Conservation (phyloP, 2,113 vertebrate species). For the Gyps fulvus region DNA sequence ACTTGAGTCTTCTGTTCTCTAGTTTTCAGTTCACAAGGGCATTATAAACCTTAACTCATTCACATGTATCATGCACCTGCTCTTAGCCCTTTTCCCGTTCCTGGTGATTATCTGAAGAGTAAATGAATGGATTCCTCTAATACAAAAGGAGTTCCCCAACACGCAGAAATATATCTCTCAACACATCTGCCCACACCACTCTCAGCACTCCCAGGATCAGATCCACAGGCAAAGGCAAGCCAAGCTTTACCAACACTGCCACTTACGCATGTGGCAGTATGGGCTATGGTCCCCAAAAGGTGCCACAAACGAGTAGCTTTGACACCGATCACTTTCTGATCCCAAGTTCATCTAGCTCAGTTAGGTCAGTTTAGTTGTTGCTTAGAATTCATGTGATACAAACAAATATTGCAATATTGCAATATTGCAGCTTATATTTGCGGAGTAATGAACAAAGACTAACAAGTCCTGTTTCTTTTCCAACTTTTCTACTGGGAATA, state of each 20-base stretch:
- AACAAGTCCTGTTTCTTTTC: not conserved
- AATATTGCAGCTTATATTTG: not conserved
- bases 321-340: not conserved
- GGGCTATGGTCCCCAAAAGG: not conserved
- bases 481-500: constrained; percentile 13
- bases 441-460: not conserved
- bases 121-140: not conserved
- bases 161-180: not conserved
- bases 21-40: not conserved
- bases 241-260: not conserved
- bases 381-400: not conserved
- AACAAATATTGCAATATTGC: not conserved
- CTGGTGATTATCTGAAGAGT: not conserved
- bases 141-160: not conserved
- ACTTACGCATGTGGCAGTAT: accelerated
- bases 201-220: not conserved
- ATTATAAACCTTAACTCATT: not conserved
- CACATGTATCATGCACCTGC: accelerated
- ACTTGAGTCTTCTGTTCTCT: not conserved
- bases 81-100: not conserved
- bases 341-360: not conserved
- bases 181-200: not conserved
- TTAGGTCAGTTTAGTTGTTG: not conserved
- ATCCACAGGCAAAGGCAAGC: not conserved
- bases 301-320: not conserved